Percentiles rank a stretch among this genome's conserved stretches.
Evolutionary conservation across 2,113 vertebrate genomes (phyloP).

Genomic region (Cacatua alba): DNA sequence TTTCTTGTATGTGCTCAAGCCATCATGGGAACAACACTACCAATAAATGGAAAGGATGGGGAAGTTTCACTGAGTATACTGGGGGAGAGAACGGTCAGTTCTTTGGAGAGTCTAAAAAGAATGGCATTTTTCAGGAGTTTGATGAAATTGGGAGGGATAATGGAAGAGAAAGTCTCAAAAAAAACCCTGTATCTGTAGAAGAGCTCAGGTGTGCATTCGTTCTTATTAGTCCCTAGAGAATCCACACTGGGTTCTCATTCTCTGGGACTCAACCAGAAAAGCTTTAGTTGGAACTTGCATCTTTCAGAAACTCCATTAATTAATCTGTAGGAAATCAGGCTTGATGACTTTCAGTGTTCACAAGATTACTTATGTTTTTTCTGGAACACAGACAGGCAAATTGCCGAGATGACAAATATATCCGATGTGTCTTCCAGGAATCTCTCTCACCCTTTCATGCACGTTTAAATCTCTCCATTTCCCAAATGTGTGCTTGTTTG

Average conservation of each 20-base stretch:
- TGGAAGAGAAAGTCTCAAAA: neutral
- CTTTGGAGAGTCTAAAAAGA: neutral
- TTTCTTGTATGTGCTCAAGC: neutral
- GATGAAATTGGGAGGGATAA: neutral
- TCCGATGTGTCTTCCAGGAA: neutral
- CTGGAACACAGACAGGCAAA: neutral
- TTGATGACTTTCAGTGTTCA: neutral
- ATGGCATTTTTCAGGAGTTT: neutral
- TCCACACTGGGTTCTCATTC: neutral
- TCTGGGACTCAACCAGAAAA: neutral
- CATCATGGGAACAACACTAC: neutral
- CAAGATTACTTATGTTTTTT: constrained; percentile 3
- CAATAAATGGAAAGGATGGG: neutral
- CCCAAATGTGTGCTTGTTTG: neutral
- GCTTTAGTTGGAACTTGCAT: neutral
- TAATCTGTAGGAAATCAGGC: neutral
- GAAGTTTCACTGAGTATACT: neutral
- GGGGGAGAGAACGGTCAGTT: neutral
- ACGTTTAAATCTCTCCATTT: neutral
- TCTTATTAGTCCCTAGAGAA: neutral
- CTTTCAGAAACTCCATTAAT: constrained; percentile 1
- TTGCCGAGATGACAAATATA: constrained; percentile 29
- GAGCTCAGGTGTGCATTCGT: neutral
- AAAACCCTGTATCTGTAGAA: neutral
- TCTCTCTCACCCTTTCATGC: neutral